Evolutionary conservation across 2,888 invertebrate species (phyloP).

Genomic region (Leucophora obtusa): DNA sequence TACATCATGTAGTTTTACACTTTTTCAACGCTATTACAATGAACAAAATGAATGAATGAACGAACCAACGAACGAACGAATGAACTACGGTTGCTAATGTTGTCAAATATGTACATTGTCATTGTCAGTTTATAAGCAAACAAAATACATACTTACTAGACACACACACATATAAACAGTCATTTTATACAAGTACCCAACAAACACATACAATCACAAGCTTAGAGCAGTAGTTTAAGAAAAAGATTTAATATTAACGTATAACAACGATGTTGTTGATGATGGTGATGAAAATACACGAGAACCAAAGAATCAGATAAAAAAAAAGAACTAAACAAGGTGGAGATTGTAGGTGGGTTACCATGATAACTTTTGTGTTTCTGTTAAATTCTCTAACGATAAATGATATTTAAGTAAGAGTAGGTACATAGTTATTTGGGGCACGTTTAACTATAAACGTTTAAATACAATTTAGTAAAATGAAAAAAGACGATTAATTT

Average conservation of each 20-base stretch:
- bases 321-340: background rate
- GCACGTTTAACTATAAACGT: constrained; percentile 10
- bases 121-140: constrained; percentile 51
- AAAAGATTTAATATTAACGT: constrained; percentile 37
- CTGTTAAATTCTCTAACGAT: constrained; percentile 1
- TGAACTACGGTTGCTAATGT: constrained; percentile 27
- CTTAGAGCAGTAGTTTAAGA: background rate
- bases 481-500: constrained; percentile 3
- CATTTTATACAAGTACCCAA: background rate
- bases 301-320: background rate
- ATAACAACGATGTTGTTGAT: constrained; percentile 9
- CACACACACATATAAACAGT: background rate
- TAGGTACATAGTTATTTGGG: background rate
- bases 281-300: background rate
- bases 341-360: constrained; percentile 7
- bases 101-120: constrained; percentile 54
- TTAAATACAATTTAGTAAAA: constrained; percentile 31
- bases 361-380: constrained; percentile 7
- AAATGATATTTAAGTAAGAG: background rate
- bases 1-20: background rate
- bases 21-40: constrained; percentile 13
- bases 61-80: too few species aligned
- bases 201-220: background rate
- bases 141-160: constrained; percentile 17
- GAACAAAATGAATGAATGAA: background rate